Base-by-base conservation (phyloP, 1,140 invertebrate genomes). In the Globodera rostochiensis region DNA sequence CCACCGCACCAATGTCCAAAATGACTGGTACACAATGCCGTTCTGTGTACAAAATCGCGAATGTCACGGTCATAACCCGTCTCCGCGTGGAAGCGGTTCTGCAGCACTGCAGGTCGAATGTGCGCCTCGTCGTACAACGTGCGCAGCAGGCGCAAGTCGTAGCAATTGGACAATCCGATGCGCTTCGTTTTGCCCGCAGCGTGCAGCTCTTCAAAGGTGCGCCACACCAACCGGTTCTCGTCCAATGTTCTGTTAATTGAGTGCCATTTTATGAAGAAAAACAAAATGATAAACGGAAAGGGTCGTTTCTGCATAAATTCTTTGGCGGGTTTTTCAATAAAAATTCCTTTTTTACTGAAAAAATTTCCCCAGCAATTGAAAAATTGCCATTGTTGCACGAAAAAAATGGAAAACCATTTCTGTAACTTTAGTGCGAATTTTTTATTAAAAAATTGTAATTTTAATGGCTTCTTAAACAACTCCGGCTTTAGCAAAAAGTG, bases 71-170 rank as follows among this genome's bases (percentile, higher is more conserved):
- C 83, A 71, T 85, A 80, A 13, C 45, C 83, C 19, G 83, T 80
- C 45, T 82, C 57, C 15, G 80, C 80, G 74, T 84, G 75, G 70
- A 84, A 84, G 46, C 83, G 80, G 73, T 84, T 84, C 73, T 84
- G 83, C n/a, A 84, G n/a, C n/a, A 84, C 83, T 21, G 83, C 46
- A 15, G 83, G 83, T 66, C 84, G 84, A 15, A 85, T 46, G 15
- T 15, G 36, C 9, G 83, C 83, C n/a, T 81, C 83, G 9, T 85
- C 67, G 74, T 83, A 82, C 25, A 84, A 53, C 45, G 66, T 47
- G 19, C 46, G 21, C 25, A 84, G 49, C 25, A n/a, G 19, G 11
- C 49, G 1, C 47, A 77, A 80, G 45, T 82, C 74, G 70, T 84
- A 84, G 45, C 79, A 46, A 60, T 84, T 84, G 66, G 77, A 84